Evolutionary conservation across 2,888 invertebrate genomes (phyloP).

Genomic region (Hemithea aestivaria): DNA sequence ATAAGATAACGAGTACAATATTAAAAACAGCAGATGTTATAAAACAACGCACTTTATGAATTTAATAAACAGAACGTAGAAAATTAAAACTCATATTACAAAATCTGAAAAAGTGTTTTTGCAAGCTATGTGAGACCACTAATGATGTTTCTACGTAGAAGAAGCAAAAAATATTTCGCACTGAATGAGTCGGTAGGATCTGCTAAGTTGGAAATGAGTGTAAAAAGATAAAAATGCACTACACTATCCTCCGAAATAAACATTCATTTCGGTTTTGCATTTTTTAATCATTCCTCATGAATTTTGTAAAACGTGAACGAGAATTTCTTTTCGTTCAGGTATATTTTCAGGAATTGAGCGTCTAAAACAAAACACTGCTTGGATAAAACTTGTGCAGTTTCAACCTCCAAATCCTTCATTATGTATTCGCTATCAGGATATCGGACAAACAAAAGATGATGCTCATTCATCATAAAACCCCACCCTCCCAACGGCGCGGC

Average conservation of each 20-base stretch:
- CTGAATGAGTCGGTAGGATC: conserved; percentile 26
- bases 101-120: conserved; percentile 10
- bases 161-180: conserved; percentile 20
- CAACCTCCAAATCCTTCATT: conserved; percentile 15
- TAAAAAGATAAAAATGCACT: conserved; percentile 24
- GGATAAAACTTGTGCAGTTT: conserved; percentile 1
- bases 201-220: conserved; percentile 23
- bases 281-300: conserved; percentile 3
- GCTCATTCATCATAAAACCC: conserved; percentile 24
- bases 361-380: background rate
- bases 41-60: too few species aligned
- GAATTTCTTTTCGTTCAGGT: too few species aligned
- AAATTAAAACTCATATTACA: background rate
- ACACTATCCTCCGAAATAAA: conserved; percentile 10
- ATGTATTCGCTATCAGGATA: conserved; percentile 20
- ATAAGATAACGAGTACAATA: too few species aligned
- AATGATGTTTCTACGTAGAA: conserved; percentile 25
- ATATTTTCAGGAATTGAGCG: too few species aligned
- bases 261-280: conserved; percentile 8
- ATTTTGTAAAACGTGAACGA: too few species aligned
- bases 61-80: too few species aligned
- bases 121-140: conserved; percentile 18
- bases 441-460: conserved; percentile 27
- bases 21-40: too few species aligned
- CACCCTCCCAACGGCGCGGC: conserved; percentile 11